Evolutionary conservation across 2,888 invertebrate species (phyloP).

Genomic region (Meandrusa payeni): DNA sequence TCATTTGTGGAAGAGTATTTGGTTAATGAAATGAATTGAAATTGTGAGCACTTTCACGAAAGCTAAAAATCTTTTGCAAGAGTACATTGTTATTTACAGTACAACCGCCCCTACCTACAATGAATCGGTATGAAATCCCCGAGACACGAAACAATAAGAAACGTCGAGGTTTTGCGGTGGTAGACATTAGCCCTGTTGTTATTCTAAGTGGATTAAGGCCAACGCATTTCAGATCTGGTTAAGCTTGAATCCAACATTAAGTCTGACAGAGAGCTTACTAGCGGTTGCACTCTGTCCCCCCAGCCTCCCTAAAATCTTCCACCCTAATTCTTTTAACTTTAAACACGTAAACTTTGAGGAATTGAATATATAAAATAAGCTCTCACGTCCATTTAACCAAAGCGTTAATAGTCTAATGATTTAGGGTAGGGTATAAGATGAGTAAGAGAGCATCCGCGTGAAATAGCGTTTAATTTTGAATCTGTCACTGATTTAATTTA

Average conservation of each 20-base stretch:
- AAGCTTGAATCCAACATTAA: conserved; percentile 68
- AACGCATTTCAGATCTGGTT: conserved; percentile 74
- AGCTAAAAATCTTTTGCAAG: neutral
- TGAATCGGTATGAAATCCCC: conserved; percentile 59
- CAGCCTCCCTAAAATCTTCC: conserved; percentile 7
- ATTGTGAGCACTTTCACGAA: too few species aligned
- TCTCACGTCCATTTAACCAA: too few species aligned
- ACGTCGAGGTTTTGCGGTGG: conserved; percentile 43
- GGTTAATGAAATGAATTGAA: too few species aligned
- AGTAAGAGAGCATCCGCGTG: neutral
- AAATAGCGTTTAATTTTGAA: conserved; percentile 25
- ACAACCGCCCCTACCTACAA: conserved; percentile 26
- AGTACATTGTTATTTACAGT: conserved; percentile 14
- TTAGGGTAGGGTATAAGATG: neutral
- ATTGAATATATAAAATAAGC: too few species aligned
- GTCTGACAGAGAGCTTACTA: conserved; percentile 58
- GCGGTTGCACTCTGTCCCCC: conserved; percentile 53
- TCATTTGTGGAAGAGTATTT: too few species aligned
- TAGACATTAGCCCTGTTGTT: conserved; percentile 68
- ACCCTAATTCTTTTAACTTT: conserved; percentile 20
- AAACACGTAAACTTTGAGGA: conserved; percentile 12
- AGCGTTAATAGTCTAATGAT: neutral
- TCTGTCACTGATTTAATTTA: too few species aligned
- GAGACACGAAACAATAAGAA: conserved; percentile 55
- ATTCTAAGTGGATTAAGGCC: conserved; percentile 77